Base-by-base conservation (phyloP, 2,888 invertebrate species). In the Pristionchus japonicus region DNA sequence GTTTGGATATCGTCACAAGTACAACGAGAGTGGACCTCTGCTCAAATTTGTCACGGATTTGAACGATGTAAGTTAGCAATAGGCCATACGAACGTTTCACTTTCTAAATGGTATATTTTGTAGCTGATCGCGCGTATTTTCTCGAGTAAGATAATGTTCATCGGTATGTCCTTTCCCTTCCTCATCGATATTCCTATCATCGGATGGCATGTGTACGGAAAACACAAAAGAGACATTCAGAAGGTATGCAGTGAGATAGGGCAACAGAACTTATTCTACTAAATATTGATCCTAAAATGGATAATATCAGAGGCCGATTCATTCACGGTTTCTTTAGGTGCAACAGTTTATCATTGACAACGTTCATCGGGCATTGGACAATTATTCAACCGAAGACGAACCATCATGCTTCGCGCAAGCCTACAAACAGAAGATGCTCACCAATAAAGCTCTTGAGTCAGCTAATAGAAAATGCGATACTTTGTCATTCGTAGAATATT, bases 321-420 rank as follows among this genome's bases (percentile, higher is more conserved):
- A n/a, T n/a, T n/a, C n/a, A n/a, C n/a, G 17, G 7, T 23, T 57
- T 57, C 20, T 6, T 13, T 15, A 77, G 77, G 77, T 77, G n/a
- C 77, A 43, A 47, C 77, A 43, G 34, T 77, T 77, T 43, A 27
- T 77, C 77, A 27, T 77, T 15, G 77, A 77, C 47, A 77, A 77
- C 43, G 15, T 77, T 15, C n/a, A 77, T n/a, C 40, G 47, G 3
- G 77, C 77, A 40, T 3, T 77, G 40, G 43, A 43, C 15, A 43
- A n/a, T 23, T 77, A 77, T 17, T 77, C 47, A 23, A 47, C 77
- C 0, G 43, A 77, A 9, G 77, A 77, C 7, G 77, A 77, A 20
- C 77, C 77, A 7, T 43, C 77, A 43, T 77, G 77, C 47, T 77
- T 77, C 27, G 77, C 77, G 13, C 77, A 77, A 40, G 77, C 77